Conservation (phyloP, 2,888 invertebrate genomes). For the Acheta domesticus region DNA sequence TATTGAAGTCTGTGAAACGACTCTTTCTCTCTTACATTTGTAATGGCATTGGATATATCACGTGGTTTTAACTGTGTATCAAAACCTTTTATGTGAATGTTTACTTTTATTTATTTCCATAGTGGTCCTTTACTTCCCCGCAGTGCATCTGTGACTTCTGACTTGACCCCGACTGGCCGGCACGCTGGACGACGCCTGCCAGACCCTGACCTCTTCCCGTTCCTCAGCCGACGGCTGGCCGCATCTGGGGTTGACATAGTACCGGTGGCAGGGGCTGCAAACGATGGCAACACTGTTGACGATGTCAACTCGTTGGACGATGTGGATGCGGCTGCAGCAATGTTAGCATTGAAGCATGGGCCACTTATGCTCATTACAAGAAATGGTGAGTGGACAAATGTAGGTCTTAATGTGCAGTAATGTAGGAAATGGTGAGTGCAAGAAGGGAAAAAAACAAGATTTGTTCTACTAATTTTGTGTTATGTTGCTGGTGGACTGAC, state of each 20-base stretch:
- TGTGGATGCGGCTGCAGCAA: slow-evolving; percentile 70
- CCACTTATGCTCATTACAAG: slow-evolving; percentile 58
- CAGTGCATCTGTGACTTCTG: too few species aligned
- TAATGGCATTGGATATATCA: too few species aligned
- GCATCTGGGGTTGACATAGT: slow-evolving; percentile 39
- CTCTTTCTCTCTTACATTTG: too few species aligned
- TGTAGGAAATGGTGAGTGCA: background rate
- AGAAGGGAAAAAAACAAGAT: background rate
- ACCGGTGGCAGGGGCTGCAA: background rate
- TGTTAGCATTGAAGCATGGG: slow-evolving; percentile 84
- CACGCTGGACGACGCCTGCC: slow-evolving; percentile 48
- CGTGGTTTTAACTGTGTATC: too few species aligned
- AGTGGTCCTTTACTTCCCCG: too few species aligned
- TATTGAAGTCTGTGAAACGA: too few species aligned
- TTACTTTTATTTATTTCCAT: too few species aligned
- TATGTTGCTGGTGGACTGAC: background rate
- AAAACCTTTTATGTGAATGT: too few species aligned
- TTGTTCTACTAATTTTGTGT: background rate
- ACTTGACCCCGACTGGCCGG: slow-evolving; percentile 4
- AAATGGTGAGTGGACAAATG: slow-evolving; percentile 29
- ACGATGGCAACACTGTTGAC: slow-evolving; percentile 21
- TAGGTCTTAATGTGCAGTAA: background rate
- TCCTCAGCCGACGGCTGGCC: slow-evolving; percentile 63
- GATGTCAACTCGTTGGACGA: slow-evolving; percentile 62
- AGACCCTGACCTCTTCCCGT: slow-evolving; percentile 79